These are phyloP conservation scores for Flexamia atlantica DNA, from an alignment of 2,888 invertebrate species.

Conservation along the genomic window DNA sequence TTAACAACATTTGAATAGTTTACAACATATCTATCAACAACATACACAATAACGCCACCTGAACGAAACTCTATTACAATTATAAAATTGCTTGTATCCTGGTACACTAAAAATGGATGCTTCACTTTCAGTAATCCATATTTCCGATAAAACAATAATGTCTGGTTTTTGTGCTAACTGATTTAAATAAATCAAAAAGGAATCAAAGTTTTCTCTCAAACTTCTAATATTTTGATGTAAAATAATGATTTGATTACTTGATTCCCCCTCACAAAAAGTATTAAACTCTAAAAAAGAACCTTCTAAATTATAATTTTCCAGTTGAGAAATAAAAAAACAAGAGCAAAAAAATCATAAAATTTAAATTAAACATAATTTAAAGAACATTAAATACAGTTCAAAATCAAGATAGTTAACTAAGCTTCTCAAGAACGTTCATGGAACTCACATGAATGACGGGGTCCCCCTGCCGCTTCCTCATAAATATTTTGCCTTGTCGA, in stretches of 20 bases:
- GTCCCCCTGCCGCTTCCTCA: neutral
- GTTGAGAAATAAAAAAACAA: neutral
- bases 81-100: neutral
- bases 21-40: neutral
- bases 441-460: neutral
- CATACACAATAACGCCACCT: neutral
- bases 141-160: neutral
- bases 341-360: neutral
- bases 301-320: neutral
- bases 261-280: neutral
- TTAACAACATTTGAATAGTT: neutral
- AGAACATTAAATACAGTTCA: neutral
- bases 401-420: neutral
- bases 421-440: neutral
- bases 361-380: neutral
- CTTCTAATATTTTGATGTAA: neutral
- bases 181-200: neutral
- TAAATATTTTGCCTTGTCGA: constrained; percentile 2
- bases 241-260: neutral
- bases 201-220: neutral
- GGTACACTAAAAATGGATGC: neutral
- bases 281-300: neutral
- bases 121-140: neutral
- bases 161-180: neutral
- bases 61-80: neutral